Base-by-base conservation (phyloP, 92 coral and sea anemone species). In the Actinernus sp. region DNA sequence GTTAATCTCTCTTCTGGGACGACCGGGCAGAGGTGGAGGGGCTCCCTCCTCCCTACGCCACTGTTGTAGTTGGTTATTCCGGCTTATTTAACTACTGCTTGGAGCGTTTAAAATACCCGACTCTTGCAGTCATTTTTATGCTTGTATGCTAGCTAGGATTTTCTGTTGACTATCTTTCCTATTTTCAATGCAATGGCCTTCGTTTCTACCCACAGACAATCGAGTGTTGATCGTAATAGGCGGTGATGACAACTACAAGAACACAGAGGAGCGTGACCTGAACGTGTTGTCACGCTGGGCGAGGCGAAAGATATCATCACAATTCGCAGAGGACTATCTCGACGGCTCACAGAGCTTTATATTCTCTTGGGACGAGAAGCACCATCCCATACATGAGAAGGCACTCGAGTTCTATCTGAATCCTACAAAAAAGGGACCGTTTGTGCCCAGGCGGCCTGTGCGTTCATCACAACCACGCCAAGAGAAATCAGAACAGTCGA, bases 331-430 rank as follows among this genome's bases (percentile, higher is more conserved):
- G 19, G 71, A 74, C 10, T 49, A 39, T 51, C 2, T 86, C 28
- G 77, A 86, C 64, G 92, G 92, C 26, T 41, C 65, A 26, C 61
- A 49, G 30, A 81, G 92, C 33, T 86, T 86, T 36, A 86, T 86
- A 6, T 81, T 81, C 59, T 86, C 92, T 0, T 86, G 92, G 92
- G 71, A 74, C 33, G 55, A 61, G 27, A 16, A 56, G 0, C 88
- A 86, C 71, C 41, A 68, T 14, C 71, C 75, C 25, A 74, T 86
- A 24, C 92, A 86, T 32, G 84, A 86, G 20, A 84, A 81, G 20
- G 88, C 92, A n/a, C 54, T 86, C 0, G 8, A 32, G 31, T 79
- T 65, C 49, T 86, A 41, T 71, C 68, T 86, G 36, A 34, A 65
- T 33, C 59, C 84, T 6, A 23, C 2, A 8, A 68, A 81, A 1